phyloP scores from a whole-genome alignment of 2,888 invertebrate genomes.

The Phyllotreta cruciferae region DNA sequence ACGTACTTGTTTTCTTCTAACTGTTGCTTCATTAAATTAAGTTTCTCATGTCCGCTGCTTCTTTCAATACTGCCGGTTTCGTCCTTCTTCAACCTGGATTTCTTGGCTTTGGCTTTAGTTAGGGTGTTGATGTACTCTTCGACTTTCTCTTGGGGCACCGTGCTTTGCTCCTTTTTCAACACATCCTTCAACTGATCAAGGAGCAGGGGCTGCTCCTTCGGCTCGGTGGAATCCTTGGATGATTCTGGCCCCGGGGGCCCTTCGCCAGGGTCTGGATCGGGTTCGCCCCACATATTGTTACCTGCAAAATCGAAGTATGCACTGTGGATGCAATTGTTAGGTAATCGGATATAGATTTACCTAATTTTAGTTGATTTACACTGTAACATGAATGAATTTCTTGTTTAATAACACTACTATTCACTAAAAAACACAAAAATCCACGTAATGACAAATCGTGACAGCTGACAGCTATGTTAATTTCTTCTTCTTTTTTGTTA shows the following conservation, averaged over 20 bases:
- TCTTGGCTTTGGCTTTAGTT: conserved; percentile 56
- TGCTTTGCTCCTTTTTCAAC: conserved; percentile 58
- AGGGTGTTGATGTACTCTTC: conserved; percentile 59
- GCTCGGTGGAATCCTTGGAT: conserved; percentile 51
- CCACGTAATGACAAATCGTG: too few relatives aligned
- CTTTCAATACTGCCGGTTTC: conserved; percentile 39
- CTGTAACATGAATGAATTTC: too few relatives aligned
- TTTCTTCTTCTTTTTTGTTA: too few relatives aligned
- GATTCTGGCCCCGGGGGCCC: conserved; percentile 40
- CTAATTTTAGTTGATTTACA: too few relatives aligned
- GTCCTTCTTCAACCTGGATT: conserved; percentile 51
- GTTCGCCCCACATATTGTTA: conserved; percentile 55
- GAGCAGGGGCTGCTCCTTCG: conserved; percentile 56
- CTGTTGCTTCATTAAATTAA: conserved; percentile 63
- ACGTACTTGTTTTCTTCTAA: conserved; percentile 64
- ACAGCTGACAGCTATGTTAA: too few relatives aligned
- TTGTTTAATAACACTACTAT: too few relatives aligned
- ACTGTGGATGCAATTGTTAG: too few relatives aligned
- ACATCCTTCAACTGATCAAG: conserved; percentile 60
- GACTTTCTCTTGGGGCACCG: conserved; percentile 58
- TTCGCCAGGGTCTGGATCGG: conserved; percentile 51
- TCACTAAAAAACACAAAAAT: too few relatives aligned
- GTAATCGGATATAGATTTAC: too few relatives aligned
- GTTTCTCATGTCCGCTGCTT: conserved; percentile 53
- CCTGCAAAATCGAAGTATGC: conserved; percentile 1